Evolutionary conservation across 1,140 invertebrate genomes (phyloP).

Genomic region (Drosophila watanabei): DNA sequence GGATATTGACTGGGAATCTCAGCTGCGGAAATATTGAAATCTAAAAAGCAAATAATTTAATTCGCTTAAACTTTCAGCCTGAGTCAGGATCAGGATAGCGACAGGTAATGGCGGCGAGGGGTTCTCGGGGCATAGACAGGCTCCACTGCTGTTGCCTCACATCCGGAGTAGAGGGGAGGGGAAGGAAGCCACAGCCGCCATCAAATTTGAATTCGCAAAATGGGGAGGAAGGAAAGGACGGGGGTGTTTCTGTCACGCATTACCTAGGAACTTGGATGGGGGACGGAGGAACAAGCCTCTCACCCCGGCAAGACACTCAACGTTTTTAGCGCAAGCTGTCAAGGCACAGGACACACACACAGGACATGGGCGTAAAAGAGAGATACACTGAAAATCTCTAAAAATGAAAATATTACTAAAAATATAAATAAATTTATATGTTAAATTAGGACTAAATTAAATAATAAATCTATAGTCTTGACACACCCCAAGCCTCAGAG

Average conservation of each 20-base stretch:
- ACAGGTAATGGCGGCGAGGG: not conserved
- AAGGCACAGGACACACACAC: constrained; percentile 35
- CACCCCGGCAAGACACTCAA: constrained; percentile 61
- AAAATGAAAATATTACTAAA: too few species aligned
- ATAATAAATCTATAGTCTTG: too few species aligned
- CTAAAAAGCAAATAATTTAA: constrained; percentile 84
- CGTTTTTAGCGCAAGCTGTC: constrained; percentile 77
- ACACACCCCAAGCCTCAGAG: not conserved
- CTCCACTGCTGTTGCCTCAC: constrained; percentile 60
- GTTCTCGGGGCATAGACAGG: constrained; percentile 62
- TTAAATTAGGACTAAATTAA: too few species aligned
- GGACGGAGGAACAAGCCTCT: constrained; percentile 21
- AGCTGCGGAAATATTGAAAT: constrained; percentile 82
- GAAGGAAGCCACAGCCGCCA: constrained; percentile 66
- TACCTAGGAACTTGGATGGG: constrained; percentile 57
- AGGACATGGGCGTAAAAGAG: constrained; percentile 15
- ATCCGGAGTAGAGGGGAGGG: constrained; percentile 47
- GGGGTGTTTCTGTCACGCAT: constrained; percentile 69
- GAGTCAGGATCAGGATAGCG: constrained; percentile 27
- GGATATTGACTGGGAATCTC: constrained; percentile 80
- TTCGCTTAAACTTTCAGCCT: constrained; percentile 78
- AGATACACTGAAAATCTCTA: not conserved
- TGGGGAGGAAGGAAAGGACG: constrained; percentile 6
- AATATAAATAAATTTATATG: too few species aligned
- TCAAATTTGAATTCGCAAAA: constrained; percentile 77